Percentiles rank a stretch among this genome's conserved stretches.
Evolutionary conservation across 2,888 invertebrate species (phyloP).

Genomic region (Uropetala carovei): DNA sequence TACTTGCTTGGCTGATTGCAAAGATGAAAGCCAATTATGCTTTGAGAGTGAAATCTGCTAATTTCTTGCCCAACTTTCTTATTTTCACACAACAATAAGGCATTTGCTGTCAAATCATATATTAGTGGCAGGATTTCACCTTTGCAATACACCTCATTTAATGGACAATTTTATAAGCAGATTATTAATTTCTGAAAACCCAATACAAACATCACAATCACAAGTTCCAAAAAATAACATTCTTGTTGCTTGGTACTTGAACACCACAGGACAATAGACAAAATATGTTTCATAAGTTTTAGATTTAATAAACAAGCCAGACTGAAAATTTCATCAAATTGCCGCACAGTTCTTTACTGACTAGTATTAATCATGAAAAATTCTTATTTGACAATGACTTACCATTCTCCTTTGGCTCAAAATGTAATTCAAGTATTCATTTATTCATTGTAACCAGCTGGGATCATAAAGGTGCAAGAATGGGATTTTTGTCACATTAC

Average conservation of each 20-base stretch:
- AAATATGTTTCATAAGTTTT: conserved; percentile 41
- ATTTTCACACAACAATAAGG: neutral
- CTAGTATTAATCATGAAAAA: conserved; percentile 57
- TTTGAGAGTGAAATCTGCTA: conserved; percentile 12
- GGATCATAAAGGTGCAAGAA: conserved; percentile 34
- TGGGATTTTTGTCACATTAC: conserved; percentile 25
- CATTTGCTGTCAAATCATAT: neutral
- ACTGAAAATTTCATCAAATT: conserved; percentile 32
- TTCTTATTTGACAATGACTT: conserved; percentile 52
- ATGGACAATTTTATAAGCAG: conserved; percentile 38
- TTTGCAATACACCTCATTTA: conserved; percentile 48
- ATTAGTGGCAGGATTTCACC: conserved; percentile 6
- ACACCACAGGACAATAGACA: conserved; percentile 53
- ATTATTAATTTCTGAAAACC: conserved; percentile 47
- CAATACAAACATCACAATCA: conserved; percentile 53
- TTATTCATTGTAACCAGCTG: neutral
- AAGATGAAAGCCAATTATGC: conserved; percentile 35
- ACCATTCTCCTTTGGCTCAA: conserved; percentile 48
- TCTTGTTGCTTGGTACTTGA: conserved; percentile 54
- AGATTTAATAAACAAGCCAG: conserved; percentile 37
- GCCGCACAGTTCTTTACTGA: conserved; percentile 40
- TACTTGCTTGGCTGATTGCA: conserved; percentile 30
- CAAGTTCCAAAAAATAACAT: conserved; percentile 59
- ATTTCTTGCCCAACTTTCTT: neutral
- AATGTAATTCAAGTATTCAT: conserved; percentile 45